These are phyloP conservation scores for Campodea augens DNA, from an alignment of 1,140 invertebrate genomes.

Conservation along the genomic window DNA sequence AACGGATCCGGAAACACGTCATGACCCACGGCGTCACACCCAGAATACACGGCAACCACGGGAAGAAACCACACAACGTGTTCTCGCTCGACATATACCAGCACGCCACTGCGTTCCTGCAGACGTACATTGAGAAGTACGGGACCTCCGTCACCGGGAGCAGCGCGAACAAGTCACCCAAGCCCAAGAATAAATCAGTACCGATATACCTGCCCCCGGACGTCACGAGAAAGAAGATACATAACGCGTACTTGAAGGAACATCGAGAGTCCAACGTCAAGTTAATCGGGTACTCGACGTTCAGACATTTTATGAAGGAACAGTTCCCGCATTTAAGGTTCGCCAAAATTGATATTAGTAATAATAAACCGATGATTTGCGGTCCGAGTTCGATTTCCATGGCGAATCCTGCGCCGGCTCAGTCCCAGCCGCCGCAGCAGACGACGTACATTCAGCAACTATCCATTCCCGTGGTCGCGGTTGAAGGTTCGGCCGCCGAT, in stretches of 20 bases:
- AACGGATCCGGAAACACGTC: constrained; percentile 52
- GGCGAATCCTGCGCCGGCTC: too few species aligned
- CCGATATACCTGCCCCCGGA: constrained; percentile 43
- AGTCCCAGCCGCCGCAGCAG: too few species aligned
- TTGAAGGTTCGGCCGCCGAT: constrained; percentile 24
- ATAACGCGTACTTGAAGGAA: constrained; percentile 48
- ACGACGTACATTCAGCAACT: too few species aligned
- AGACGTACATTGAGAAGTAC: constrained; percentile 43
- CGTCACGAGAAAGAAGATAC: constrained; percentile 46
- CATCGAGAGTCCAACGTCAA: constrained; percentile 30
- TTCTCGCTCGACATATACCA: constrained; percentile 57
- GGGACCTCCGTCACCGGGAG: constrained; percentile 14
- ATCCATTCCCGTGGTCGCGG: too few species aligned
- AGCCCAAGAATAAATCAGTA: constrained; percentile 27
- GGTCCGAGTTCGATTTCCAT: too few species aligned
- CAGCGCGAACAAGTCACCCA: constrained; percentile 12
- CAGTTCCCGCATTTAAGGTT: constrained; percentile 59
- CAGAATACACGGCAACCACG: constrained; percentile 52
- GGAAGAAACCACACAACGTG: constrained; percentile 57
- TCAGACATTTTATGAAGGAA: constrained; percentile 57
- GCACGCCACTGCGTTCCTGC: constrained; percentile 51
- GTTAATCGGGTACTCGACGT: constrained; percentile 58
- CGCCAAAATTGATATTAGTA: constrained; percentile 38
- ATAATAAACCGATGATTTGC: too few species aligned
- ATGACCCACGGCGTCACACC: constrained; percentile 57